A percentile compares a stretch with the other conserved stretches of the same genome.
phyloP scores from a whole-genome alignment of 2,797 vertebrate species.

The Urosaurus nigricauda region DNA sequence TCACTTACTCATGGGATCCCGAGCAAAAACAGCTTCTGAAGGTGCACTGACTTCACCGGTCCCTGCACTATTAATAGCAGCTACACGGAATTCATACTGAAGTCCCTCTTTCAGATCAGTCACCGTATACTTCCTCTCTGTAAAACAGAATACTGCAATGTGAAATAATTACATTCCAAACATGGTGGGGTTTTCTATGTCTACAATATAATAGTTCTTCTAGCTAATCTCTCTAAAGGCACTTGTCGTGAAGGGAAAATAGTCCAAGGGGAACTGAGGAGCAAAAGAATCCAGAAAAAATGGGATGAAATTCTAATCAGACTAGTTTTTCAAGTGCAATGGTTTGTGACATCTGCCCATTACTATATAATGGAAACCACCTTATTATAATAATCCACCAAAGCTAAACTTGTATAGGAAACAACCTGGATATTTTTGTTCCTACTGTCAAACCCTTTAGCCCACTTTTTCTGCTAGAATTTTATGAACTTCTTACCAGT shows the following conservation, averaged over 20 bases:
- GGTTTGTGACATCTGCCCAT: background rate
- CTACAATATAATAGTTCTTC: background rate
- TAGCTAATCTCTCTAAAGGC: background rate
- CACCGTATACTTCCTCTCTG: conserved; percentile 80
- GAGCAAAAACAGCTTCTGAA: conserved; percentile 81
- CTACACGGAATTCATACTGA: conserved; percentile 90
- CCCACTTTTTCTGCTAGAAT: background rate
- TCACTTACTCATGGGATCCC: conserved; percentile 85
- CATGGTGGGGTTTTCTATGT: background rate
- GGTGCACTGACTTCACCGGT: conserved; percentile 83
- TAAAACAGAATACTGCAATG: conserved; percentile 21
- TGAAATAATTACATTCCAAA: background rate
- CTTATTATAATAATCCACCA: background rate
- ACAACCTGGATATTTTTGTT: background rate
- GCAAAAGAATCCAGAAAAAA: background rate
- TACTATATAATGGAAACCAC: background rate
- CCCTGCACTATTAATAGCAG: conserved; percentile 86
- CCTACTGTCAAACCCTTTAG: background rate
- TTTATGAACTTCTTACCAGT: conserved; percentile 76
- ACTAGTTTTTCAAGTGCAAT: background rate
- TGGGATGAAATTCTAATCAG: background rate
- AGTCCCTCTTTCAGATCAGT: conserved; percentile 81
- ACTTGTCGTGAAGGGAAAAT: background rate
- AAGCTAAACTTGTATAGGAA: background rate
- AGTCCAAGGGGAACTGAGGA: background rate